Percentiles rank a stretch among this genome's conserved stretches.
phyloP scores from a whole-genome alignment of 1,140 invertebrate species.

The Hyles vespertilio region DNA sequence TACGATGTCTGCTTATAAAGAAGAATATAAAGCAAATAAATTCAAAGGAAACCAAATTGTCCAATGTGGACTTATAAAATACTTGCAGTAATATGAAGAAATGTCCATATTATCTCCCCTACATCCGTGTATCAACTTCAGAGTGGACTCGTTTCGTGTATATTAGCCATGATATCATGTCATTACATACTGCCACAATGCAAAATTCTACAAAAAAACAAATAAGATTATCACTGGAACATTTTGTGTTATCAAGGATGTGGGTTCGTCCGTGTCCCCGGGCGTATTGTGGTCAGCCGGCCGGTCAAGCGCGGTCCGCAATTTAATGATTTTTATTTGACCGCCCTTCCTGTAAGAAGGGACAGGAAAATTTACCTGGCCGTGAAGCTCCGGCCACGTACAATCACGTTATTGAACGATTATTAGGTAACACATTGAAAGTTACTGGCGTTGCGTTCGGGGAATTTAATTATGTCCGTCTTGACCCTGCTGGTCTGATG shows the following conservation, averaged over 20 bases:
- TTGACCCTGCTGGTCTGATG: slow-evolving; percentile 7
- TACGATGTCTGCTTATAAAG: no score
- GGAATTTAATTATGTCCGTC: slow-evolving; percentile 22
- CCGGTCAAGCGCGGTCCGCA: slow-evolving; percentile 37
- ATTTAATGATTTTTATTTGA: slow-evolving; percentile 53
- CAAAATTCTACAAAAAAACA: background rate
- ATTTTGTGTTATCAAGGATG: slow-evolving; percentile 16
- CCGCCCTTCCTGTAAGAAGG: slow-evolving; percentile 28
- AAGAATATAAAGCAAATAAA: no score
- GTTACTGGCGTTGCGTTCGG: slow-evolving; percentile 22
- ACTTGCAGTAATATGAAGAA: no score
- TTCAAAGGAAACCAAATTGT: no score
- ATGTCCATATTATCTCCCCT: no score
- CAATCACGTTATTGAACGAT: slow-evolving; percentile 50
- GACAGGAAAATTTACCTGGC: slow-evolving; percentile 46
- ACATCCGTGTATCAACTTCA: no score
- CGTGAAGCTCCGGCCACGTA: slow-evolving; percentile 31
- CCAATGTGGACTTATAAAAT: no score
- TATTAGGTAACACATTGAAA: slow-evolving; percentile 49
- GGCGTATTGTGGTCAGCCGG: slow-evolving; percentile 32
- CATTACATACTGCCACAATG: background rate
- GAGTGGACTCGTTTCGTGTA: no score
- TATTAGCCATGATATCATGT: no score
- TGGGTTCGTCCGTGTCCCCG: slow-evolving; percentile 19
- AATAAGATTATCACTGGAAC: slow-evolving; percentile 3